Percentiles rank a stretch among this genome's conserved stretches.
Conservation (phyloP, 2,888 invertebrate species). For the Meloe dianella region DNA sequence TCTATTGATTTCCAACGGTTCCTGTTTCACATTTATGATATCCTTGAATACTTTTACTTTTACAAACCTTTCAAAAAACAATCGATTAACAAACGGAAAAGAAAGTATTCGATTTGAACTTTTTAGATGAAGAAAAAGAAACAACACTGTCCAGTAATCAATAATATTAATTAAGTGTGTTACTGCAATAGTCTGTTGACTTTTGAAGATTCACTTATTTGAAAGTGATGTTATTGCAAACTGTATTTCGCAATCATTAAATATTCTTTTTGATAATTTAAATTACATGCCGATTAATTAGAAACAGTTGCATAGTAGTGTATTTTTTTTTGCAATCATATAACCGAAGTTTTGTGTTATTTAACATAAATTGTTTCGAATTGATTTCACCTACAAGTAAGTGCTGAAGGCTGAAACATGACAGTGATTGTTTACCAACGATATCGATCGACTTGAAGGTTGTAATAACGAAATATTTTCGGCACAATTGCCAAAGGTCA, state of each 20-base stretch:
- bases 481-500: slow-evolving; percentile 1
- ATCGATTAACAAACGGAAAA: neutral
- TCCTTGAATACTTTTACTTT: slow-evolving; percentile 7
- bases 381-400: neutral
- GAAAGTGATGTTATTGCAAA: neutral
- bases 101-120: neutral
- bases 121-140: neutral
- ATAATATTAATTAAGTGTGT: neutral
- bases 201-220: slow-evolving; percentile 1
- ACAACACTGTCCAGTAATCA: neutral
- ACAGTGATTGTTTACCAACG: neutral
- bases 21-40: neutral
- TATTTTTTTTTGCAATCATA: too few relatives aligned
- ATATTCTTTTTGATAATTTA: neutral
- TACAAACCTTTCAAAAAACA: neutral
- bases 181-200: neutral
- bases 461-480: neutral
- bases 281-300: neutral
- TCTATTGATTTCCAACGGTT: neutral
- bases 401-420: neutral
- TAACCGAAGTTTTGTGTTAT: too few relatives aligned
- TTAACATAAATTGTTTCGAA: neutral
- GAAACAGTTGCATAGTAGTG: neutral
- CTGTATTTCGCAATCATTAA: neutral
- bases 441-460: neutral